Base-by-base conservation (phyloP, 1,140 invertebrate genomes). In the Magallana ariakensis region DNA sequence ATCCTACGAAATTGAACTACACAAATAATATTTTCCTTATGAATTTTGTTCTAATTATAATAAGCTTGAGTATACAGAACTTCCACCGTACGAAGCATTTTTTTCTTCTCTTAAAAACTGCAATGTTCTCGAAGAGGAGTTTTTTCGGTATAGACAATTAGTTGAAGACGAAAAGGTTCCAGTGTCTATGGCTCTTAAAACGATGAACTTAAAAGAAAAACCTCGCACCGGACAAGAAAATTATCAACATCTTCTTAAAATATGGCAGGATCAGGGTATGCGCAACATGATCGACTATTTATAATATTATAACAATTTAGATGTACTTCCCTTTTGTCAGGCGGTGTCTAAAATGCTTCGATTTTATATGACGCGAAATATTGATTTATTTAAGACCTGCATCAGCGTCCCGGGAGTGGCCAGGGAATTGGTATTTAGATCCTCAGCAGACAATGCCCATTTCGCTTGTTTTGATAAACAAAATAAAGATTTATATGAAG, bases 401-500 rank as follows among this genome's bases (percentile, higher is more conserved):
- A 81, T 82, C 56, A n/a, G 46, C 9, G 80, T 80, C 56, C 80
- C 80, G 80, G 80, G 80, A 55, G 46, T 13, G 56, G 53, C 53
- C 15, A 53, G 53, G 57, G 81, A 87, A 56, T n/a, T 86, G 19
- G n/a, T 86, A 33, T 88, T 88, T 80, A 16, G 19, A 46, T 84
- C 84, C 6, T 84, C 80, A 16, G 57, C 57, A 16, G 16, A 16
- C 16, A 58, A 62, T 16, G 58, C 58, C 19, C 19, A 15, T 7
- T 80, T 80, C 26, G 75, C 75, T 19, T 54, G 87, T 10, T 33
- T 86, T 83, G 58, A 81, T 55, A 57, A 87, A 66, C 85, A 54
- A 56, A 33, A 85, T 57, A 87, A 84, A 80, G 90, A 90, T 70
- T 54, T 89, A 13, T 85, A 87, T 83, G 13, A 84, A 26, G 33